These are phyloP conservation scores for Stigmatopora nigra DNA, from an alignment of 2,113 vertebrate genomes.

Conservation along the genomic window DNA sequence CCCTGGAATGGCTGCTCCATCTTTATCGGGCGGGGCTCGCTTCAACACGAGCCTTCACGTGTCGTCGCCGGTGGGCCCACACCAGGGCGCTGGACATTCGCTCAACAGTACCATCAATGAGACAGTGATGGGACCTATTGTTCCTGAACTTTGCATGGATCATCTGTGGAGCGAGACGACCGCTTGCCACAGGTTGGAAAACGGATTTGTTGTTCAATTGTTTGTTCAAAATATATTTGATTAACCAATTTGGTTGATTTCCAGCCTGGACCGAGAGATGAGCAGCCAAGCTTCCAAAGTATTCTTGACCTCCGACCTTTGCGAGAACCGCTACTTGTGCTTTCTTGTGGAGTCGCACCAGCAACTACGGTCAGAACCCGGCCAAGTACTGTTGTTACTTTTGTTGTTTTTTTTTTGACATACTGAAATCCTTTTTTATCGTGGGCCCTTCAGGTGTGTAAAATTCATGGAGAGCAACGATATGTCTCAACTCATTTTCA, in stretches of 20 bases:
- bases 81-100: slow-evolving; percentile 74
- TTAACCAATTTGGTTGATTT: not conserved
- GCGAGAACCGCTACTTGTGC: slow-evolving; percentile 88
- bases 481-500: slow-evolving; percentile 86
- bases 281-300: slow-evolving; percentile 92
- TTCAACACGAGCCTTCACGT: slow-evolving; percentile 83
- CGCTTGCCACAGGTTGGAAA: slow-evolving; percentile 66
- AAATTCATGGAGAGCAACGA: slow-evolving; percentile 94
- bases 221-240: too few relatives aligned
- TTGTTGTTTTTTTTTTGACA: not conserved
- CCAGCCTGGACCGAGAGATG: slow-evolving; percentile 76
- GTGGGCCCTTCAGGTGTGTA: slow-evolving; percentile 75
- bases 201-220: not conserved
- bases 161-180: slow-evolving; percentile 86
- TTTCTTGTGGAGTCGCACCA: slow-evolving; percentile 91
- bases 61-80: slow-evolving; percentile 71
- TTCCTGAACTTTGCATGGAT: slow-evolving; percentile 92
- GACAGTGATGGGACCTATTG: slow-evolving; percentile 81
- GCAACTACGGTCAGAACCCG: slow-evolving; percentile 80
- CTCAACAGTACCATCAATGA: slow-evolving; percentile 77
- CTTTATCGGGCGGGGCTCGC: slow-evolving; percentile 82
- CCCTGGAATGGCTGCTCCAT: slow-evolving; percentile 86
- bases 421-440: not conserved
- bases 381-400: too few relatives aligned
- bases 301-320: slow-evolving; percentile 89